Base-by-base conservation (phyloP, 2,797 vertebrate species). In the Cynodonichthys magdalenae region DNA sequence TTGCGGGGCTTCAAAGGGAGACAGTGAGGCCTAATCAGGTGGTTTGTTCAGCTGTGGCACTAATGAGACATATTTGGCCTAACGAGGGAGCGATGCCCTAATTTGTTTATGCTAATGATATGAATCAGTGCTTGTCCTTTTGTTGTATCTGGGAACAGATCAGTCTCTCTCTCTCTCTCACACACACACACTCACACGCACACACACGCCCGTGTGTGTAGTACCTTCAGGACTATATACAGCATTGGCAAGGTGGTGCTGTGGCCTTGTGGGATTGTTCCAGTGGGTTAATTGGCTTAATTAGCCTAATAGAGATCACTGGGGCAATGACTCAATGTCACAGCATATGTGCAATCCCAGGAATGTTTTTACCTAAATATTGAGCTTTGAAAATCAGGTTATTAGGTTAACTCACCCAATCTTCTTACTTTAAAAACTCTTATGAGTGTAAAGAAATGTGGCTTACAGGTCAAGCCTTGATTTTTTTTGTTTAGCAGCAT, bases 21-120 rank as follows among this genome's bases (percentile, higher is more conserved):
- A 87, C 66, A 76, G 88, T 86, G 84, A 81, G 85, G 82, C 76
- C 83, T 88, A 90, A 93, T 92, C 89, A 92, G 87, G 89, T 86
- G 87, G 87, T 87, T 92, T 92, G 91, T 90, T 93, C 91, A 91
- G 89, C 90, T 89, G 90, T 90, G 87, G 83, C 88, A 89, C 90
- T 92, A 92, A 93, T 89, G 79, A 91, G 87, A 90, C 85, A 87
- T 88, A 90, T 91, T 92, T 91, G 85, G 88, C 83, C 92, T 92
- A 93, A 93, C 87, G 84, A 93, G 91, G 87, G 89, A 92, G 88
- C 82, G 59, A 89, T 91, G 90, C 89, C 92, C 91, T 93, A 89
- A 93, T 94, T 93, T 93, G 91, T 92, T 92, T 93, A 94, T 94
- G 92, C 89, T 93, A 94, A 94, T 93, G 90, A 91, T 85, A 89